Conservation (phyloP, 2,797 vertebrate genomes). For the Enteromius argenteus region DNA sequence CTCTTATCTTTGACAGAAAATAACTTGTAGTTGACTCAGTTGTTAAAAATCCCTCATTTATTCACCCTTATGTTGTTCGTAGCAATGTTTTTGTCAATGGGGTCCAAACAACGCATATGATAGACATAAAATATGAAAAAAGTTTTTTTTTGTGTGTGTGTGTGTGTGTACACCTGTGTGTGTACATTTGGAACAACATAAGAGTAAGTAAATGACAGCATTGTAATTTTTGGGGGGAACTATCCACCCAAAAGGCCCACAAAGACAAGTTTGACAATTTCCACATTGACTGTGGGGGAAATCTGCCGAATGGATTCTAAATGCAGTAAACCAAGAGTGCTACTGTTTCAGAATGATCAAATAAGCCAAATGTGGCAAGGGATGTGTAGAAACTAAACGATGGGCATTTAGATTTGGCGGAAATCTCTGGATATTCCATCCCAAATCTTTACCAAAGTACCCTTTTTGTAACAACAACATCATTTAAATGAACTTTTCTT, state of each 20-base stretch:
- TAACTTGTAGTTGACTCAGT: not conserved
- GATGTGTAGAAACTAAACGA: not conserved
- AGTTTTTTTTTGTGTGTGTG: not conserved
- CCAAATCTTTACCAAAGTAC: not conserved
- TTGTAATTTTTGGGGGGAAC: not conserved
- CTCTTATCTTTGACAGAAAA: not conserved
- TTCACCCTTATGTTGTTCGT: not conserved
- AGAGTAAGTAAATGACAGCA: not conserved
- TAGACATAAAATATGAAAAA: not conserved
- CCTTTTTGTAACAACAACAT: constrained; percentile 1
- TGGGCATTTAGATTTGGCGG: not conserved
- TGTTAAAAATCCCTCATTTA: not conserved
- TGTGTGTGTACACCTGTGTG: not conserved
- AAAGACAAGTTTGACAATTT: not conserved
- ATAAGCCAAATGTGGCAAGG: not conserved
- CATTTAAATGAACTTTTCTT: constrained; percentile 6
- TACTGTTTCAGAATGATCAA: not conserved
- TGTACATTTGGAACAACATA: not conserved
- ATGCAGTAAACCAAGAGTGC: not conserved
- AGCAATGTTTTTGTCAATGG: not conserved
- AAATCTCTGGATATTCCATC: not conserved
- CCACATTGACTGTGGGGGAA: not conserved
- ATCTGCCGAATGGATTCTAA: not conserved
- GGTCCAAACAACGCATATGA: not conserved
- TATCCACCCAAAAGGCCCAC: not conserved